These are phyloP conservation scores for Dione juno DNA, from an alignment of 2,888 invertebrate genomes.

Conservation along the genomic window DNA sequence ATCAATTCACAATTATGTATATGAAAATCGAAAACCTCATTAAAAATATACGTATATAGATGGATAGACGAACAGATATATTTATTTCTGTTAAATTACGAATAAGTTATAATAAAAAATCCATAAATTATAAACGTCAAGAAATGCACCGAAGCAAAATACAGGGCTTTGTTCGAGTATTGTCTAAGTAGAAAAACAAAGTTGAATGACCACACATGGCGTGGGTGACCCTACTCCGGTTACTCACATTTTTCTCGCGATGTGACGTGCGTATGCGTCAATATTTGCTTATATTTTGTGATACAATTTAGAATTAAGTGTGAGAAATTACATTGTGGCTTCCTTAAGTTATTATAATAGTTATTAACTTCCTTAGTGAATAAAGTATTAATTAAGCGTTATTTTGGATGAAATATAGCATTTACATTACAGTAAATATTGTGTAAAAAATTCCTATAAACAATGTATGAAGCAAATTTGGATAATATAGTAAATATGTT, in stretches of 20 bases:
- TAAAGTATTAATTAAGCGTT: background rate
- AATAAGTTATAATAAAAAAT: slow-evolving; percentile 4
- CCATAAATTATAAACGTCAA: slow-evolving; percentile 2
- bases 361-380: background rate
- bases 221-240: slow-evolving; percentile 51
- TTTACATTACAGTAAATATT: background rate
- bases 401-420: background rate
- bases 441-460: no score
- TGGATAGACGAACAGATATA: background rate
- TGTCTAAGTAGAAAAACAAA: slow-evolving; percentile 63
- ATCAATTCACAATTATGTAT: no score
- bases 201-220: slow-evolving; percentile 69
- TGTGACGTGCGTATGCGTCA: slow-evolving; percentile 36
- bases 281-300: slow-evolving; percentile 39
- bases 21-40: no score
- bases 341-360: background rate
- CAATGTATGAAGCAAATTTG: no score
- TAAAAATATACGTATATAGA: no score
- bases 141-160: slow-evolving; percentile 38
- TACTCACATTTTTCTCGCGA: slow-evolving; percentile 44
- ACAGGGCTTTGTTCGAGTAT: slow-evolving; percentile 47
- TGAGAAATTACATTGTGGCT: slow-evolving; percentile 29
- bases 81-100: background rate
- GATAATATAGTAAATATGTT: no score
- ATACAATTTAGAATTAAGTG: slow-evolving; percentile 33